These are phyloP conservation scores for Cladorhizidae sp. DNA, from an alignment of 37 sponge, comb jelly and placozoan genomes.

Conservation along the genomic window DNA sequence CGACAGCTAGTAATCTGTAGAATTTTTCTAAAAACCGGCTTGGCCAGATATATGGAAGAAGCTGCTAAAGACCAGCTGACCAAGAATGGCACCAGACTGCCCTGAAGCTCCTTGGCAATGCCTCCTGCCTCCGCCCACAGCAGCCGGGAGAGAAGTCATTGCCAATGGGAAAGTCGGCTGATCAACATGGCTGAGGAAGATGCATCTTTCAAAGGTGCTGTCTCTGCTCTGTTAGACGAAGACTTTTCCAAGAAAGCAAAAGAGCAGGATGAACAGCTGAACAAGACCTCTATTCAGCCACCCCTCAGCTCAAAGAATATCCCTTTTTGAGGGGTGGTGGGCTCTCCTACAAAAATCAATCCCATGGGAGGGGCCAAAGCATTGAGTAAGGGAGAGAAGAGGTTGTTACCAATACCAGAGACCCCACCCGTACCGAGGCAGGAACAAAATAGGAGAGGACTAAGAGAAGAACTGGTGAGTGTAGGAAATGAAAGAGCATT, in stretches of 20 bases:
- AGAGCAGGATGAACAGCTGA: conserved; percentile 17
- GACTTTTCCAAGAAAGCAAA: conserved; percentile 12
- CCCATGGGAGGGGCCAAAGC: too few species aligned
- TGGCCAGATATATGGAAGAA: too few species aligned
- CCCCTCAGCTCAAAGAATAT: neutral
- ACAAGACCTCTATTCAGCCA: neutral
- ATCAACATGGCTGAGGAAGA: conserved; percentile 3
- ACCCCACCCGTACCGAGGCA: too few species aligned
- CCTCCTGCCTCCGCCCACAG: too few species aligned
- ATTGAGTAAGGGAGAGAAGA: too few species aligned
- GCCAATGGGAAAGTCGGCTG: neutral
- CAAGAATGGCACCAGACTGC: too few species aligned
- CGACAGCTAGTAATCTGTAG: too few species aligned
- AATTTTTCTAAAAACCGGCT: too few species aligned
- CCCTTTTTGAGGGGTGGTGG: neutral
- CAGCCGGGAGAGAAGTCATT: neutral
- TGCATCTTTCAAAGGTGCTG: neutral
- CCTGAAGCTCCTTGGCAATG: too few species aligned
- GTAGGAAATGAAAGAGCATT: too few species aligned
- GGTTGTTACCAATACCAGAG: neutral
- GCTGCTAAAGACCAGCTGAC: conserved; percentile 13
- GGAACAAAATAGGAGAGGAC: too few species aligned
- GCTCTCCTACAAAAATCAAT: neutral
- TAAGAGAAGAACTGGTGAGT: too few species aligned
- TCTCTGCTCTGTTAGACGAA: conserved; percentile 38